These are phyloP conservation scores for Artibeus lituratus DNA, from an alignment of 2,797 vertebrate species.

Conservation along the genomic window DNA sequence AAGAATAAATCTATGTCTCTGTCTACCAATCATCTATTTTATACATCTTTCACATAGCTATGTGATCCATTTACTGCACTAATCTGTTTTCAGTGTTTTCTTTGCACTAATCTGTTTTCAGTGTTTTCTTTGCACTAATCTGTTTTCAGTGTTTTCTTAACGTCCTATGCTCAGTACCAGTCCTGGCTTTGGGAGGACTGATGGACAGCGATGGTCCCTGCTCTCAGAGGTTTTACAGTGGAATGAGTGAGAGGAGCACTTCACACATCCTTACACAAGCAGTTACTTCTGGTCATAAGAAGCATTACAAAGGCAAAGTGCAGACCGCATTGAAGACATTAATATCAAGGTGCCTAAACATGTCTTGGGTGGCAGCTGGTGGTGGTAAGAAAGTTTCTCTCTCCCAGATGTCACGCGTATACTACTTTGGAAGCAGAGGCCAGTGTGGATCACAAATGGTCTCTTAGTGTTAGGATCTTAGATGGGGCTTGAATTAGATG, in stretches of 20 bases:
- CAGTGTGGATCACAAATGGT: background rate
- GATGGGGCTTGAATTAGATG: background rate
- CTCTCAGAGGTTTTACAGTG: background rate
- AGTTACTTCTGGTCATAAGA: background rate
- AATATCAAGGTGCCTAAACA: background rate
- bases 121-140: too few relatives aligned
- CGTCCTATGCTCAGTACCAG: background rate
- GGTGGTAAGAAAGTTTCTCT: background rate
- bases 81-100: too few relatives aligned
- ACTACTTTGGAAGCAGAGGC: background rate
- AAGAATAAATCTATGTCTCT: background rate
- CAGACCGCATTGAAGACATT: background rate
- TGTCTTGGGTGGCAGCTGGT: rapidly evolving
- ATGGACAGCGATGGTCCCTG: background rate
- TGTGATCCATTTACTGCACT: background rate
- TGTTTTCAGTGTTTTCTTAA: slow-evolving; percentile 7
- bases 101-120: too few relatives aligned
- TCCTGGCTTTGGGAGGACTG: background rate
- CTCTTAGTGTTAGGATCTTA: background rate
- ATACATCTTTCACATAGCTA: background rate
- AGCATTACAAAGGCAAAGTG: background rate
- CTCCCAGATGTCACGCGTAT: background rate
- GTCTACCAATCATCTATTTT: background rate
- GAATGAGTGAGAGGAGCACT: background rate
- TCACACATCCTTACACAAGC: background rate